Evolutionary conservation across 2,888 invertebrate genomes (phyloP).

Genomic region (Ischnus inquisitorius): DNA sequence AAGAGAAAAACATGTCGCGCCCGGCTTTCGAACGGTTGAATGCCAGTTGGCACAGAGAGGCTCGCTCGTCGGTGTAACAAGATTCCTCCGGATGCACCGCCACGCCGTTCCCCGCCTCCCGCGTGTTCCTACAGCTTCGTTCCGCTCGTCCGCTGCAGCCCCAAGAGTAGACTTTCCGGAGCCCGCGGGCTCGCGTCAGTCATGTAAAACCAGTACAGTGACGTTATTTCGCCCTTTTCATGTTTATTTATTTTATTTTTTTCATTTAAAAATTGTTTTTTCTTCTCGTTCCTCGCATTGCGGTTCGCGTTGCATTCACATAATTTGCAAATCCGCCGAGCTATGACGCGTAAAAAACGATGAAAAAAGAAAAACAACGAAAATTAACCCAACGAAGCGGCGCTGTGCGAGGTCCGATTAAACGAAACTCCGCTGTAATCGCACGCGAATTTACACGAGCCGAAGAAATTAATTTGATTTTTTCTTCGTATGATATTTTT

Average conservation of each 20-base stretch:
- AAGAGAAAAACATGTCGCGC: slow-evolving; percentile 65
- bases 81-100: slow-evolving; percentile 66
- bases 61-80: slow-evolving; percentile 59
- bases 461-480: neutral
- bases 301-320: slow-evolving; percentile 12
- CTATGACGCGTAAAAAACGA: neutral
- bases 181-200: slow-evolving; percentile 28
- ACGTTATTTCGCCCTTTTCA: neutral
- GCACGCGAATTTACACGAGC: neutral
- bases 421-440: slow-evolving; percentile 9
- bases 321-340: neutral
- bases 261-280: neutral
- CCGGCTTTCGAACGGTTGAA: slow-evolving; percentile 66
- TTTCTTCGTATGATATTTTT: neutral
- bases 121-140: slow-evolving; percentile 49
- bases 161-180: neutral
- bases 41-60: slow-evolving; percentile 38
- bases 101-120: neutral
- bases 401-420: neutral
- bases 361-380: neutral
- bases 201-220: slow-evolving; percentile 37
- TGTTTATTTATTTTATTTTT: slow-evolving; percentile 12
- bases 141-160: slow-evolving; percentile 26
- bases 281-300: neutral
- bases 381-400: neutral